Conservation (phyloP, 1,140 invertebrate species). For the Hylaeus anthracinus region DNA sequence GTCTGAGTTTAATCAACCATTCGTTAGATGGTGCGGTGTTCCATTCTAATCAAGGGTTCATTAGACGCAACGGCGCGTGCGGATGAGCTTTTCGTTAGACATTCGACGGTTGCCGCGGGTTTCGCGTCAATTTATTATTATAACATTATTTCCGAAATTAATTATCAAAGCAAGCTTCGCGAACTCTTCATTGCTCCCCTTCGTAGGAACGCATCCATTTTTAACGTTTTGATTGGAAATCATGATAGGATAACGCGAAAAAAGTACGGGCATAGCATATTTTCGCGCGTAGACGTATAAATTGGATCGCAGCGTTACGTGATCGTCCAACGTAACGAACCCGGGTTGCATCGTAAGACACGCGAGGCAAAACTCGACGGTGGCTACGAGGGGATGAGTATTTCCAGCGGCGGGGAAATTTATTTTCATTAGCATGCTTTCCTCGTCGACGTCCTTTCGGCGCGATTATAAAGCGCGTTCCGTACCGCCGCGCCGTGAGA, state of each 20-base stretch:
- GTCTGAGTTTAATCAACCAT: constrained; percentile 29
- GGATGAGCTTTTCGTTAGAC: constrained; percentile 11
- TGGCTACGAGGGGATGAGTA: not conserved
- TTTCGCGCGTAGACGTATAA: constrained; percentile 29
- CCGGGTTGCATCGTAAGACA: constrained; percentile 39
- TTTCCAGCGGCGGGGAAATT: constrained; percentile 44
- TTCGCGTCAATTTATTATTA: not conserved
- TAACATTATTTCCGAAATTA: not conserved
- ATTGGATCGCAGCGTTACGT: constrained; percentile 28
- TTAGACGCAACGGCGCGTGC: constrained; percentile 5
- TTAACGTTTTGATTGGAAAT: no score
- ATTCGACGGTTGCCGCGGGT: not conserved
- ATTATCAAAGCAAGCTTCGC: no score
- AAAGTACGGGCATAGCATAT: not conserved
- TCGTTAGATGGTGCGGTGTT: constrained; percentile 22
- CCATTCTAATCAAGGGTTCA: constrained; percentile 31
- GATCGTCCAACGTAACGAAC: constrained; percentile 46
- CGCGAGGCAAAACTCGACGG: constrained; percentile 31
- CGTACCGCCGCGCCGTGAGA: not conserved
- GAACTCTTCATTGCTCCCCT: no score
- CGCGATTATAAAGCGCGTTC: constrained; percentile 35
- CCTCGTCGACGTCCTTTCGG: constrained; percentile 12
- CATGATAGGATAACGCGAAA: no score
- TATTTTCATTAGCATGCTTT: constrained; percentile 51
- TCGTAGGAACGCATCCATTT: no score